Percentiles rank a stretch among this genome's conserved stretches.
These are phyloP conservation scores for Actinopyga echinites DNA, from an alignment of 53 echinoderm and acorn worm species.

Conservation along the genomic window DNA sequence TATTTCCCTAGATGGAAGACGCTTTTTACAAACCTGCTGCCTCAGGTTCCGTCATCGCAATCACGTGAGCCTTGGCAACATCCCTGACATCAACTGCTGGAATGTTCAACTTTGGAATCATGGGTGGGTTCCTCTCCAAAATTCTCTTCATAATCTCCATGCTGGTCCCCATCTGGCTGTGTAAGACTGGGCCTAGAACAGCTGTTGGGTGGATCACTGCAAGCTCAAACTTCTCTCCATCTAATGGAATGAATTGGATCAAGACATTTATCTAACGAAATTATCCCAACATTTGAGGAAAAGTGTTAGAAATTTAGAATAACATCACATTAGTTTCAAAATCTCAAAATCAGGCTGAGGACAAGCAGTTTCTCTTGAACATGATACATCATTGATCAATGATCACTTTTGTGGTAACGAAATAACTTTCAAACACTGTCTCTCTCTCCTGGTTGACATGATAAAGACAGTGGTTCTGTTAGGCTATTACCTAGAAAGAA, in stretches of 20 bases:
- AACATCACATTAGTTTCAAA: too few relatives aligned
- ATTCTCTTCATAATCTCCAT: slow-evolving; percentile 78
- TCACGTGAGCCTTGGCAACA: slow-evolving; percentile 79
- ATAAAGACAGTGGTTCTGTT: too few relatives aligned
- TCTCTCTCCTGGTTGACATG: too few relatives aligned
- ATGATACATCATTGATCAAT: too few relatives aligned
- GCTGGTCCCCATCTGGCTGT: slow-evolving; percentile 68
- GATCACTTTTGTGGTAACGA: too few relatives aligned
- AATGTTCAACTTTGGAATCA: slow-evolving; percentile 82
- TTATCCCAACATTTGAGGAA: too few relatives aligned
- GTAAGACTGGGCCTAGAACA: slow-evolving; percentile 79
- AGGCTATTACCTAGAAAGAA: too few relatives aligned
- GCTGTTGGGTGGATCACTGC: slow-evolving; percentile 81
- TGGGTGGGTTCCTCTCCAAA: slow-evolving; percentile 66
- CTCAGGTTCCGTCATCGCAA: slow-evolving; percentile 73
- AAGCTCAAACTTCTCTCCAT: slow-evolving; percentile 91
- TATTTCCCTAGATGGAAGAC: not conserved
- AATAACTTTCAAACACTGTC: too few relatives aligned
- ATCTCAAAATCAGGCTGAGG: too few relatives aligned
- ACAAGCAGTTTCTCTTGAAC: too few relatives aligned
- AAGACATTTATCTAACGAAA: too few relatives aligned
- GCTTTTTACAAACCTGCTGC: slow-evolving; percentile 64
- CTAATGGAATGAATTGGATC: slow-evolving; percentile 24
- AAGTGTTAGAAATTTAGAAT: too few relatives aligned
- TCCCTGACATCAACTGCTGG: slow-evolving; percentile 89